These are phyloP conservation scores for Crematogaster levior DNA, from an alignment of 2,888 invertebrate species.

Conservation along the genomic window DNA sequence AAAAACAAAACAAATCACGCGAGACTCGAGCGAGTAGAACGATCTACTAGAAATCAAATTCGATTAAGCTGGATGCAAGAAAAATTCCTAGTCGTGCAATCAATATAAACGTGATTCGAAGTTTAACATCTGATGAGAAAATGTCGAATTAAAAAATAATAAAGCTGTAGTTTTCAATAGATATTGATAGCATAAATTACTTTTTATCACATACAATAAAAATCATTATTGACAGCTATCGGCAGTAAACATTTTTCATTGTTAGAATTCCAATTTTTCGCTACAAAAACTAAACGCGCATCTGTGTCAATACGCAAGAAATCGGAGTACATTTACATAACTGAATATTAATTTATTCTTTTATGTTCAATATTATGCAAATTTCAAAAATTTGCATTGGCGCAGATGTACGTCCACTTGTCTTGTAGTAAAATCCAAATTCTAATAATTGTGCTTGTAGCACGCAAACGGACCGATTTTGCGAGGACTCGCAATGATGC, in stretches of 20 bases:
- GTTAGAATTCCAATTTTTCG: not conserved
- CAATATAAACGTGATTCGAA: not conserved
- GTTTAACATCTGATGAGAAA: slow-evolving; percentile 46
- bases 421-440: slow-evolving; percentile 7
- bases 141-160: slow-evolving; percentile 54
- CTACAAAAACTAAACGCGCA: slow-evolving; percentile 13
- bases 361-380: slow-evolving; percentile 18
- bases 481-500: not conserved
- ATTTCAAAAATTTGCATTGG: slow-evolving; percentile 24
- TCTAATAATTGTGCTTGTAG: not conserved
- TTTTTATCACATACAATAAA: not conserved
- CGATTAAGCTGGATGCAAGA: slow-evolving; percentile 85
- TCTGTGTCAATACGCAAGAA: slow-evolving; percentile 1
- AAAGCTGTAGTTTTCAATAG: slow-evolving; percentile 55
- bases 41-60: slow-evolving; percentile 48
- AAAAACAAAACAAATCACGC: not conserved
- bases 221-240: not conserved
- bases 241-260: not conserved
- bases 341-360: slow-evolving; percentile 25
- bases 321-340: slow-evolving; percentile 9
- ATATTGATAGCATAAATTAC: slow-evolving; percentile 41
- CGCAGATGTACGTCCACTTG: slow-evolving; percentile 4
- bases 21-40: slow-evolving; percentile 28
- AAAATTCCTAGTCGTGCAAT: slow-evolving; percentile 67
- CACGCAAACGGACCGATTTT: slow-evolving; percentile 17